Base-by-base conservation (phyloP, 2,797 vertebrate species). In the Hybognathus amarus region DNA sequence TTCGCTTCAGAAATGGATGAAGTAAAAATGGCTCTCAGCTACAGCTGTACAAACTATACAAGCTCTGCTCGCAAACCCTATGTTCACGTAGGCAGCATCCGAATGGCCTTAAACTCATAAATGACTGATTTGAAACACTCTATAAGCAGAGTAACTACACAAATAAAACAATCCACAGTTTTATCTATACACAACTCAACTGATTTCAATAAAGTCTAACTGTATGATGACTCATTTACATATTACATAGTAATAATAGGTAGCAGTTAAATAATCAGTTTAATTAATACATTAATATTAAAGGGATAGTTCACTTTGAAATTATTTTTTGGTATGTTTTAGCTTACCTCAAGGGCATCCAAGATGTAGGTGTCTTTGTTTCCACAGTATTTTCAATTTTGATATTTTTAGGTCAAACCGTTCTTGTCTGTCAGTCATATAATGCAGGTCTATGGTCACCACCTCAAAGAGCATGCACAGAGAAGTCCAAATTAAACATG, bases 1-100 rank as follows among this genome's bases (percentile, higher is more conserved):
- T 36, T 69, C 71, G 76, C 66, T 59, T 87, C 63, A 83, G 56
- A 36, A 13, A 42, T 33, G 36, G 75, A 61, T 78, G 66, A 38
- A 84, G 74, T 66, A 38, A 36, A 80, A 59, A 71, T 59, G 52
- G n/a, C 78, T 42, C 33, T 56, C 6, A 11, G 22, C 27, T 56
- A 36, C 40, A 77, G 33, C 0, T 33, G 40, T 18, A n/a, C 54
- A 47, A n/a, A 47, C 38, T 54, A 42, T 38, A n/a, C n/a, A 27
- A 59, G 52, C 50, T 27, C 56, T 33, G 30, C 63, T 75, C 7
- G 33, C 54, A 76, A 42, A 27, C 15, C 36, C 33, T 61, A n/a
- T n/a, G 54, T 30, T 22, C 73, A 40, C 15, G 8, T 40, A 42
- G 54, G 54, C 8, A 10, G 22, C 2, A 17, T 36, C 20, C 6